Evolutionary conservation across 2,113 vertebrate species (phyloP), one percentile per base, ranked within the genome.

Genomic region (Mormyrus iriodes): DNA sequence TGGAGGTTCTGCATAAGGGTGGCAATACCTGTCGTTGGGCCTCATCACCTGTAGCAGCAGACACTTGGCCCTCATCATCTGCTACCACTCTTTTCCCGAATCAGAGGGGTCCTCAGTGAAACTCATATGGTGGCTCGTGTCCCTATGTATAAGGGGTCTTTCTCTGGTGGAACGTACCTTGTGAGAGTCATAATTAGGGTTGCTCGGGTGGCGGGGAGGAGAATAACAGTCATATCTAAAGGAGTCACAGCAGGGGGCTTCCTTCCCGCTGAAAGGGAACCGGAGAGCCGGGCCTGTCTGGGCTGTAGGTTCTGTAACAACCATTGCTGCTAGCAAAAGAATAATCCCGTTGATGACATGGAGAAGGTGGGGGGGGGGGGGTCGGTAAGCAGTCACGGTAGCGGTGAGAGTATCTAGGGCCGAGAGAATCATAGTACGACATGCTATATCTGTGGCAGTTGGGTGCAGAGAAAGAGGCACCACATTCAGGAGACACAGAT

Each of bases 11-110:
- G 69, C 48, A 76, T 82, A 2, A 3, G 49, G 48, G 69, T 82
- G 44, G 27, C 69, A 84, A 82, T 4, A 88, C 88, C 65, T 79
- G 69, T 79, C 4, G 88, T 88, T 48, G 88, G 88, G 69, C 88
- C 69, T 82, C 88, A 76, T 82, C 46, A 31, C 44, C 88, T 15
- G 19, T 51, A 88, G n/a, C 69, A 88, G 88, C 88, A 89, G 39
- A 89, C 51, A 89, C 88, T 58, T 84, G 88, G 88, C 73, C 88
- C 88, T 89, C 88, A 89, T 76, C 35, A 61, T 52, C 84, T 89
- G 88, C 76, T 89, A 89, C 76, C 76, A 85, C 4, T 84, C 49
- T 17, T 89, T 89, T 89, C 88, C 79, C 88, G 35, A 51, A 53
- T 58, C 8, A 44, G 9, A 58, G 52, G 31, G 31, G 31, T 89